A percentile compares a stretch with the other conserved stretches of the same genome.
Evolutionary conservation across 2,888 invertebrate species (phyloP).

Genomic region (Ametastegia equiseti): DNA sequence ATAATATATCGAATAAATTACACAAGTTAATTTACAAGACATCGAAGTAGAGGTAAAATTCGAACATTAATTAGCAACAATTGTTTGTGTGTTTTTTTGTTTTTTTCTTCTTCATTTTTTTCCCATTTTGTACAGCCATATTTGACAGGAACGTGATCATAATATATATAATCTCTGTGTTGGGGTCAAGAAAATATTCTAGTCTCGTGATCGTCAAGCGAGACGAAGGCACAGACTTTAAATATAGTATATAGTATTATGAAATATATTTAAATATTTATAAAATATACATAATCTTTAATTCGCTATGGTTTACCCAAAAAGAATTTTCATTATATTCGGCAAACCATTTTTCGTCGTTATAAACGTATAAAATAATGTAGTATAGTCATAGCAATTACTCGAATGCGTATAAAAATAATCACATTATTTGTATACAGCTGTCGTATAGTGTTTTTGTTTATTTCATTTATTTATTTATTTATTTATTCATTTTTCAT

Average conservation of each 20-base stretch:
- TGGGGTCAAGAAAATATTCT: background rate
- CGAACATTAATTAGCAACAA: background rate
- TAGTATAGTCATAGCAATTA: background rate
- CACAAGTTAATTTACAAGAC: background rate
- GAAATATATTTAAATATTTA: slow-evolving; percentile 37
- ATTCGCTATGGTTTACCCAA: background rate
- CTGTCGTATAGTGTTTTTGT: slow-evolving; percentile 18
- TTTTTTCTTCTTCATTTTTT: no score
- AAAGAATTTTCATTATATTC: background rate
- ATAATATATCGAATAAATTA: slow-evolving; percentile 9
- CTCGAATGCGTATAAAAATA: slow-evolving; percentile 32
- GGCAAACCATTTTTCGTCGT: background rate
- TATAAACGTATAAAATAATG: background rate
- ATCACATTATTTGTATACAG: slow-evolving; percentile 36
- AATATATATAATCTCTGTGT: background rate
- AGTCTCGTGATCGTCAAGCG: background rate
- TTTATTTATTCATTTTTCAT: no score
- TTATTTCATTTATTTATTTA: no score
- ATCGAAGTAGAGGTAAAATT: background rate
- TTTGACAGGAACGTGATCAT: slow-evolving; percentile 38
- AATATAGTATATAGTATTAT: slow-evolving; percentile 13
- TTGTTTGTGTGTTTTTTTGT: background rate
- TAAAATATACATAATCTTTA: slow-evolving; percentile 22
- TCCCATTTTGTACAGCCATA: slow-evolving; percentile 35
- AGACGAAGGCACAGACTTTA: background rate